Base-by-base conservation (phyloP, 2,797 vertebrate genomes). In the Myripristis murdjan region DNA sequence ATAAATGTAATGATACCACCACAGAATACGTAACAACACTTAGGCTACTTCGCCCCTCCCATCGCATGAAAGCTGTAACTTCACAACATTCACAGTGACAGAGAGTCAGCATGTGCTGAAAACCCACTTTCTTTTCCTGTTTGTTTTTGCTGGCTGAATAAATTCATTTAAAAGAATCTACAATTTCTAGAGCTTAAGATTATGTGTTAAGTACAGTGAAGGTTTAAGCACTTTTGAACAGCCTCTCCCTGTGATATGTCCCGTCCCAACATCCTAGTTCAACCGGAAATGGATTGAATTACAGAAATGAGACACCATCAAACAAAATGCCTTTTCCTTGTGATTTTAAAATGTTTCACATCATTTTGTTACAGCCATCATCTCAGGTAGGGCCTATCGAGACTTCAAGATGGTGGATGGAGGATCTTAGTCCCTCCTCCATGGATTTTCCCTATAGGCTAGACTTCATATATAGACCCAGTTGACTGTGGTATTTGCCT, bases 401-500 rank as follows among this genome's bases (percentile, higher is more conserved):
- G 37, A 1, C 6, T 39, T 10, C 37, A 39, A 1, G 37, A 39
- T 14, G 5, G 5, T 35, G 33, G 33, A 35, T 10, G 10, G 33
- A 35, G 1, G 20, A 20, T 20, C 22, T 51, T 35, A 52, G 52
- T 47, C 37, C 20, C 51, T 57, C 55, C 60, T 64, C 22, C 23
- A 10, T 28, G 20, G 14, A 56, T 2, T 10, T 2, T 52, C 53
- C 53, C 74, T 49, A 31, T 43, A 16, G 16, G 66, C 22, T 49
- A n/a, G 33, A 2, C 28, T 52, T 76, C 75, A n/a, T n/a, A 56
- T 56, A 64, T 58, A 73, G 82, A 75, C 46, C 67, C 44, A 5
- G 58, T 56, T 48, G 55, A 49, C 70, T 79, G 95, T 93, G 93
- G 81, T 90, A 89, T 88, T 90, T 94, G 89, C 92, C 91, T 93